Conservation (phyloP, 2,797 vertebrate species). For the Gastrophryne carolinensis region DNA sequence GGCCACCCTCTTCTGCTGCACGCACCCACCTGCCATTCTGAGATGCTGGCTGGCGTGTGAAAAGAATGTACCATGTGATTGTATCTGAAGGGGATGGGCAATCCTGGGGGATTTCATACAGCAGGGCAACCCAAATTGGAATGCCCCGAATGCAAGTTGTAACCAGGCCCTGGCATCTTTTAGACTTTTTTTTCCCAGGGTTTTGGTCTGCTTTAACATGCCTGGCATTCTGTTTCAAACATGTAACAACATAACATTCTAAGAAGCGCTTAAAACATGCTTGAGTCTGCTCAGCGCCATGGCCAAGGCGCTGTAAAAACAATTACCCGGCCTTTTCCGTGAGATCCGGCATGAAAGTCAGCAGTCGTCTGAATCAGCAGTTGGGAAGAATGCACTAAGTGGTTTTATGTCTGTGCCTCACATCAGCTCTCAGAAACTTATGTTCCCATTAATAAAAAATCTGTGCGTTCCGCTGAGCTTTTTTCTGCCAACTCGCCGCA, state of each 20-base stretch:
- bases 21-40: too few species aligned
- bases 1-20: too few species aligned
- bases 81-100: too few species aligned
- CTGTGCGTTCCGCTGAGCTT: background rate
- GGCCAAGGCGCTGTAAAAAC: constrained; percentile 32
- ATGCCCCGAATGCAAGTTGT: too few species aligned
- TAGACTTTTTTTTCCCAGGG: too few species aligned
- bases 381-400: constrained; percentile 34
- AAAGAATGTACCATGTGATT: too few species aligned
- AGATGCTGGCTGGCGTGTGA: too few species aligned
- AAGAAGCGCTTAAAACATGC: background rate
- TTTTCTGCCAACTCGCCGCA: background rate
- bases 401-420: constrained; percentile 42
- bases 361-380: constrained; percentile 31
- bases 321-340: constrained; percentile 39
- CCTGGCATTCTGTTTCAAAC: background rate
- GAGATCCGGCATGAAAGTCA: constrained; percentile 30
- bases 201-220: background rate
- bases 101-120: too few species aligned
- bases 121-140: too few species aligned
- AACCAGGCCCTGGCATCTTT: too few species aligned
- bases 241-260: background rate
- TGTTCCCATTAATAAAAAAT: constrained; percentile 27
- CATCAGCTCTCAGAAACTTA: constrained; percentile 10
- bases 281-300: background rate